Evolutionary conservation across 2,113 vertebrate genomes (phyloP).

Genomic region (Carassius carassius): DNA sequence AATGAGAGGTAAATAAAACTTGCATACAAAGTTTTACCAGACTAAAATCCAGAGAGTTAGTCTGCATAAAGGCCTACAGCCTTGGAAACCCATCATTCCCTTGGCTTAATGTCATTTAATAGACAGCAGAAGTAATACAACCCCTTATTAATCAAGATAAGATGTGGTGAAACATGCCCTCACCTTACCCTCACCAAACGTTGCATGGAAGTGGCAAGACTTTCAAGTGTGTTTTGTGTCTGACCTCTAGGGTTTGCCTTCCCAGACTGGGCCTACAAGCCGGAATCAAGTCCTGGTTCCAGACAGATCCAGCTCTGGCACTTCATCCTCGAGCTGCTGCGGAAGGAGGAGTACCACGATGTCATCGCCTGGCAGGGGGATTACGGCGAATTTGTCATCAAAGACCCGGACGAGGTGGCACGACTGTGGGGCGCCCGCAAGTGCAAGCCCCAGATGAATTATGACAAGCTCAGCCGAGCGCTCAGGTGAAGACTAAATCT

Average conservation of each 20-base stretch:
- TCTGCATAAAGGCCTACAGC: background rate
- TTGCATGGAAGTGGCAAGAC: background rate
- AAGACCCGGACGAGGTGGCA: constrained; percentile 87
- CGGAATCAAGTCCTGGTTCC: constrained; percentile 88
- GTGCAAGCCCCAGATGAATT: constrained; percentile 94
- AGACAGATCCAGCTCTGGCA: constrained; percentile 94
- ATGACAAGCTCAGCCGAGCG: constrained; percentile 87
- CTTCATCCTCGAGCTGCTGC: constrained; percentile 89
- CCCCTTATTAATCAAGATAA: background rate
- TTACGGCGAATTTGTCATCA: constrained; percentile 93
- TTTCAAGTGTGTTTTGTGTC: constrained; percentile 5
- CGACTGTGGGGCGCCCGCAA: constrained; percentile 89
- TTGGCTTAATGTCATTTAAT: background rate
- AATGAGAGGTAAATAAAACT: background rate
- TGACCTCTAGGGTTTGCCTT: constrained; percentile 83
- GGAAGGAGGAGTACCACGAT: constrained; percentile 87
- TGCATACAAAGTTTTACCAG: background rate
- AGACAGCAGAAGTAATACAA: background rate
- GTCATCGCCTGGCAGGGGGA: constrained; percentile 95
- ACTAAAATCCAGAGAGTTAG: background rate
- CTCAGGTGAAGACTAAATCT: constrained; percentile 70
- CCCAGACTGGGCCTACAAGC: constrained; percentile 92
- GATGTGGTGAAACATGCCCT: background rate
- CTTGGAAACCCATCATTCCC: background rate
- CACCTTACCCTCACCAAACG: background rate